Evolutionary conservation across 2,113 vertebrate species (phyloP).

Genomic region (Phylloscopus trochilus): DNA sequence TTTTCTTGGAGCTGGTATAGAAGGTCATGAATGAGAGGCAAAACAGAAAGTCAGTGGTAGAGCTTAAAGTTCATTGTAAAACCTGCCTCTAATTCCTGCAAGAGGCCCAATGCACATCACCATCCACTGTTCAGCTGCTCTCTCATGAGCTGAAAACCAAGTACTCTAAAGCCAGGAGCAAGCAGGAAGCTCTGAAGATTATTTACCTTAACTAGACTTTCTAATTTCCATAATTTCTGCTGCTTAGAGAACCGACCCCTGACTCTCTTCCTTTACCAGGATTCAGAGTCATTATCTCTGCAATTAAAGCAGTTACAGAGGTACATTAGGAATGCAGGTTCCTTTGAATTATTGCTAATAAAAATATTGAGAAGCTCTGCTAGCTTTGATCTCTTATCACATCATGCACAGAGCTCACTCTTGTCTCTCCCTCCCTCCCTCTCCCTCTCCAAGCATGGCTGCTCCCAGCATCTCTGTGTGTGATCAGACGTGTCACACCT

Average conservation of each 20-base stretch:
- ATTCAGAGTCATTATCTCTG: conserved; percentile 47
- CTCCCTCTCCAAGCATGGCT: not conserved
- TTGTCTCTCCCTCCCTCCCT: not conserved
- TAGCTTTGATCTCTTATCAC: conserved; percentile 67
- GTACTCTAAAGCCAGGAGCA: not conserved
- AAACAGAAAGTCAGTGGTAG: not conserved
- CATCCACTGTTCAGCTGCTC: not conserved
- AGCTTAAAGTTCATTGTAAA: not conserved
- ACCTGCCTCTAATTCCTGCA: not conserved
- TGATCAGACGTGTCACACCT: conserved; percentile 71
- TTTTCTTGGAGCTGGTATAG: not conserved
- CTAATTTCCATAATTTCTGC: conserved; percentile 34
- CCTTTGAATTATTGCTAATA: conserved; percentile 47
- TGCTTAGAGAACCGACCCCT: not conserved
- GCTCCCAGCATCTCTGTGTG: conserved; percentile 2
- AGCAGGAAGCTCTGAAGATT: not conserved
- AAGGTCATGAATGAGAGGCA: not conserved
- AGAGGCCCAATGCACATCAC: not conserved
- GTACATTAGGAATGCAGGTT: conserved; percentile 16
- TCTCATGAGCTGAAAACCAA: not conserved
- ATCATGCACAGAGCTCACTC: not conserved
- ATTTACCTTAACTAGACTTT: conserved; percentile 6
- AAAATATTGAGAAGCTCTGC: not conserved
- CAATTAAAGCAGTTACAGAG: conserved; percentile 53
- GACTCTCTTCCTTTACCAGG: not conserved